Percentiles rank a stretch among this genome's conserved stretches.
These are phyloP conservation scores for Synergus laeviventris DNA, from an alignment of 2,888 invertebrate genomes.

Conservation along the genomic window DNA sequence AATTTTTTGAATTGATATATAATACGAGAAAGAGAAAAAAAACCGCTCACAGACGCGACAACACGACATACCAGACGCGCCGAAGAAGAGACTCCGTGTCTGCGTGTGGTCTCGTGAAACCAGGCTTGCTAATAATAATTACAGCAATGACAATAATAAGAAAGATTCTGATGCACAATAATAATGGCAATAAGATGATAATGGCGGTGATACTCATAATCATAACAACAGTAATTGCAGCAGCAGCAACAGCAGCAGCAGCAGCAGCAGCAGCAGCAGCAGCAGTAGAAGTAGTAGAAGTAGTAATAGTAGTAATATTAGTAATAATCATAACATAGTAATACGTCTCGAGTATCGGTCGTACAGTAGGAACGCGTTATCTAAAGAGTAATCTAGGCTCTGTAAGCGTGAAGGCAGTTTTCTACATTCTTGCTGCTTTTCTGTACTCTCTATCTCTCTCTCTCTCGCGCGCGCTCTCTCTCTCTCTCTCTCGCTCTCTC, in stretches of 20 bases:
- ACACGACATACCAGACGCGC: conserved; percentile 36
- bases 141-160: conserved; percentile 57
- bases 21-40: conserved; percentile 2
- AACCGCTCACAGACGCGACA: conserved; percentile 26
- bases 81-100: conserved; percentile 37
- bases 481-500: conserved; percentile 7
- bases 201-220: conserved; percentile 53
- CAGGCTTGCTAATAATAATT: conserved; percentile 57
- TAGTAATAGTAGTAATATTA: conserved; percentile 57
- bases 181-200: conserved; percentile 58
- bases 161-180: conserved; percentile 56
- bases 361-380: conserved; percentile 54
- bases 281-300: conserved; percentile 53
- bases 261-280: conserved; percentile 50
- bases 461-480: conserved; percentile 1
- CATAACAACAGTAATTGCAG: conserved; percentile 55
- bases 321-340: conserved; percentile 54
- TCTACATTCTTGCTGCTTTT: conserved; percentile 50
- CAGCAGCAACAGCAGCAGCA: conserved; percentile 48
- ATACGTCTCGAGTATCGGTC: conserved; percentile 58
- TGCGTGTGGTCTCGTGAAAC: conserved; percentile 54
- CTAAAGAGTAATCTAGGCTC: conserved; percentile 52
- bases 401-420: conserved; percentile 55
- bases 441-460: conserved; percentile 9
- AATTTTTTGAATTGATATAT: not conserved